These are phyloP conservation scores for Gopherus flavomarginatus DNA, from an alignment of 2,113 vertebrate genomes.

Conservation along the genomic window DNA sequence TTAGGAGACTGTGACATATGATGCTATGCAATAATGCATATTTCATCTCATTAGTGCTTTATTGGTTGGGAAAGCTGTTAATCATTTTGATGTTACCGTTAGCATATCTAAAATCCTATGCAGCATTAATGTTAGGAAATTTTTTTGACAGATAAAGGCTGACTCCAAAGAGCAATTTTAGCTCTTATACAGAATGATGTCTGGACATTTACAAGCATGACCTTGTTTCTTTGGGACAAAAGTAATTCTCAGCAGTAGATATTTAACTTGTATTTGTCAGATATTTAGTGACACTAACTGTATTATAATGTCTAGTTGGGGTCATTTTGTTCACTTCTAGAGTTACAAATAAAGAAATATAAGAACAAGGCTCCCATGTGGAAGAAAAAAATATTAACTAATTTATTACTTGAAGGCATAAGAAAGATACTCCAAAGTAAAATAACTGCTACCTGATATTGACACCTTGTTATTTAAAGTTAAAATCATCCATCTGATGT, in stretches of 20 bases:
- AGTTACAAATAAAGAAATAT: conserved; percentile 29
- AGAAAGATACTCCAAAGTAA: background rate
- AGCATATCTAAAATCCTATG: conserved; percentile 32
- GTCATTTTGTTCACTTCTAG: conserved; percentile 1
- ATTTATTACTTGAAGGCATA: background rate
- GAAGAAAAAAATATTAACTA: conserved; percentile 34
- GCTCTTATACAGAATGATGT: conserved; percentile 37
- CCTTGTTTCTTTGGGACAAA: conserved; percentile 51
- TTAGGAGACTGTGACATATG: background rate
- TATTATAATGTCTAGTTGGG: conserved; percentile 44
- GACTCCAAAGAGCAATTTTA: conserved; percentile 41
- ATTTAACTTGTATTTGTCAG: conserved; percentile 51
- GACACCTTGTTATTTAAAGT: background rate
- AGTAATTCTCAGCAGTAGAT: conserved; percentile 44
- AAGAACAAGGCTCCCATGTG: conserved; percentile 17
- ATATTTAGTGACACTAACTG: conserved; percentile 36
- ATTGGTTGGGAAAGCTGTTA: conserved; percentile 41
- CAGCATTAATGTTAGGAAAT: conserved; percentile 2
- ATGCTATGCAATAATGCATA: background rate
- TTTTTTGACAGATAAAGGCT: background rate
- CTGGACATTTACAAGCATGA: conserved; percentile 47
- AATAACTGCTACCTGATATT: background rate
- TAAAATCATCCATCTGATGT: background rate
- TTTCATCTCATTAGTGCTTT: conserved; percentile 50
- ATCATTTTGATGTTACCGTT: conserved; percentile 65